A percentile compares a stretch with the other conserved stretches of the same genome.
These are phyloP conservation scores for Cololabis saira DNA, from an alignment of 2,113 vertebrate genomes.

Conservation along the genomic window DNA sequence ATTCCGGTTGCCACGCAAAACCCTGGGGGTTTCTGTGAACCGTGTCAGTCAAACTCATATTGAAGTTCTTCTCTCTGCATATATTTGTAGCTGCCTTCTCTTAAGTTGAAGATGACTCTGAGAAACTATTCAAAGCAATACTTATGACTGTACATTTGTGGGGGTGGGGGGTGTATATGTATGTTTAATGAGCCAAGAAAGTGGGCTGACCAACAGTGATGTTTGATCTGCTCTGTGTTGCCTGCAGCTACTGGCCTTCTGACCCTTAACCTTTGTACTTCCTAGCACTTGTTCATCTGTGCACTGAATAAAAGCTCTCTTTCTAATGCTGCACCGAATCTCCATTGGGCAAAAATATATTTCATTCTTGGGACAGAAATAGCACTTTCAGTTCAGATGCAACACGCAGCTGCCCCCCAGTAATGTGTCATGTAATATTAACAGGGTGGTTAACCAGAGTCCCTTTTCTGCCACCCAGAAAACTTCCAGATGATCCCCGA, in stretches of 20 bases:
- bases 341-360: constrained; percentile 3
- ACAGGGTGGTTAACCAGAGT: constrained; percentile 17
- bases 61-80: background rate
- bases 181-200: constrained; percentile 34
- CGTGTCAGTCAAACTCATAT: background rate
- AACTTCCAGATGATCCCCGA: constrained; percentile 89
- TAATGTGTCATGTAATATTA: background rate
- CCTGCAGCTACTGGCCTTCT: constrained; percentile 39
- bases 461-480: constrained; percentile 77
- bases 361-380: background rate
- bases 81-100: constrained; percentile 34
- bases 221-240: constrained; percentile 31
- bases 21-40: constrained; percentile 10
- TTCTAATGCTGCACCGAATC: constrained; percentile 13
- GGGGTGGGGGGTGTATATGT: background rate
- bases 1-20: background rate
- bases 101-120: constrained; percentile 9
- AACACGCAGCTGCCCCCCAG: background rate
- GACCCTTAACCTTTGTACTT: constrained; percentile 51
- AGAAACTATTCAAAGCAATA: constrained; percentile 15
- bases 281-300: constrained; percentile 39
- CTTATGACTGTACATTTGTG: background rate
- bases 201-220: constrained; percentile 9
- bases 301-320: constrained; percentile 21
- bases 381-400: constrained; percentile 1